phyloP scores from a whole-genome alignment of 2,113 vertebrate species.

The Orientallactaga bullata region DNA sequence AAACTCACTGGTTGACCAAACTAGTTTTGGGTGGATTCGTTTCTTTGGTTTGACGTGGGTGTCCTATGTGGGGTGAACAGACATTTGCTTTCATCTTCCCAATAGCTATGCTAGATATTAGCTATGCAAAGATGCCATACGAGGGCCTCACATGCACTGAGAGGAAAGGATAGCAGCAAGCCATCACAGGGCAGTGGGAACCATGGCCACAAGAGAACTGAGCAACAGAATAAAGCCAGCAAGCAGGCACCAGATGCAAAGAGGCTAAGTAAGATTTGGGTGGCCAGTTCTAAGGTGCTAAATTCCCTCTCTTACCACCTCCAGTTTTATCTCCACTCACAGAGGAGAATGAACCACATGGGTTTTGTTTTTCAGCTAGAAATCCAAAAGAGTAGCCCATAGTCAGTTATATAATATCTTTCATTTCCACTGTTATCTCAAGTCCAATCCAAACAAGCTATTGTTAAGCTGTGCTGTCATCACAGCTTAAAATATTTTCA shows the following conservation, averaged over 20 bases:
- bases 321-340: not conserved
- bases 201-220: constrained; percentile 2
- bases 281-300: not conserved
- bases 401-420: constrained; percentile 62
- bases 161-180: not conserved
- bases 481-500: constrained; percentile 71
- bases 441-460: constrained; percentile 68
- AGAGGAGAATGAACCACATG: not conserved
- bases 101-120: not conserved
- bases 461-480: constrained; percentile 53
- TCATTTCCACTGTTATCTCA: constrained; percentile 68
- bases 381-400: constrained; percentile 16
- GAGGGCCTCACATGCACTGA: not conserved
- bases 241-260: constrained; percentile 1
- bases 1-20: not conserved
- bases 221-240: not conserved
- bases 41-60: not conserved
- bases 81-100: not conserved
- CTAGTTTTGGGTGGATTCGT: not conserved
- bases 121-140: not conserved
- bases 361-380: constrained; percentile 28
- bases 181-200: not conserved
- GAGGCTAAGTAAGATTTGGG: constrained; percentile 18
- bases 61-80: not conserved
- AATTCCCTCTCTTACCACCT: constrained; percentile 16